phyloP scores from a whole-genome alignment of 53 echinoderm and acorn worm species.

The Antedon mediterranea region DNA sequence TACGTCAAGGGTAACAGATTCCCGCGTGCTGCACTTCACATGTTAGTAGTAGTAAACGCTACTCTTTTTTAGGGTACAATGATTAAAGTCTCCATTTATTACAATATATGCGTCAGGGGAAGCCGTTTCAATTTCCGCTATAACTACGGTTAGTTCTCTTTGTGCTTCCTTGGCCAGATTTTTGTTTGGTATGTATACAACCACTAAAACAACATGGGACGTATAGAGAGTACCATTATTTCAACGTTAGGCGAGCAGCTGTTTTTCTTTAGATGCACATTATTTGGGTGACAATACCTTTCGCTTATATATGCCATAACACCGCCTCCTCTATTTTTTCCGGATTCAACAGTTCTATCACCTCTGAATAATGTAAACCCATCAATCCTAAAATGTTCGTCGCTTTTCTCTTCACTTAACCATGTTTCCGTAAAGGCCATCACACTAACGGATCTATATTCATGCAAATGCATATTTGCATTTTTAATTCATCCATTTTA shows the following conservation, averaged over 20 bases:
- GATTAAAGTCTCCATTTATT: conserved; percentile 5
- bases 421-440: neutral
- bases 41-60: neutral
- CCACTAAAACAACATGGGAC: conserved; percentile 2
- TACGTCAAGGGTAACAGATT: neutral
- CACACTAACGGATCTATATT: too few species aligned
- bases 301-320: neutral
- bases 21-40: neutral
- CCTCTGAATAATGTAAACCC: neutral
- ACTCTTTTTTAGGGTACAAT: neutral
- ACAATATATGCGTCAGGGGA: conserved; percentile 5
- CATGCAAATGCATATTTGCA: too few species aligned
- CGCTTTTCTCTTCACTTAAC: neutral
- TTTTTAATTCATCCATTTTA: too few species aligned
- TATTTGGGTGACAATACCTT: neutral
- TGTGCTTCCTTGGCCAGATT: neutral
- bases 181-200: conserved; percentile 7
- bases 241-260: neutral
- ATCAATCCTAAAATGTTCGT: neutral
- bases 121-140: neutral
- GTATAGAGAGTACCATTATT: neutral
- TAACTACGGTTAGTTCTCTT: neutral
- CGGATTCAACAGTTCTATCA: neutral
- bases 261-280: neutral
- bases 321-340: neutral